Evolutionary conservation across 2,888 invertebrate genomes (phyloP).

Genomic region (Drepanosiphum platanoidis): DNA sequence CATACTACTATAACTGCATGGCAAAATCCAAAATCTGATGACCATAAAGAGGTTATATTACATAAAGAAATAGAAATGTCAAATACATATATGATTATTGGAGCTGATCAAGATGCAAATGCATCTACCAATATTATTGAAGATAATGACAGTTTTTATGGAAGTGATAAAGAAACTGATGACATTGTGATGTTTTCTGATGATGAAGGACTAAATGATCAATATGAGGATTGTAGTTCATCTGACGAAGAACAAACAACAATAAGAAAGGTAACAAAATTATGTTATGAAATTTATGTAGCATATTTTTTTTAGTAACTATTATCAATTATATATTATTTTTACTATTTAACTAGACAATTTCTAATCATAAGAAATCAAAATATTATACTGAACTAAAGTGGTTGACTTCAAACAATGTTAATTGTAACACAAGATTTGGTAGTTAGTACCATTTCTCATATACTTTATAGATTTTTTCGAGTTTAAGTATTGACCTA

Average conservation of each 20-base stretch:
- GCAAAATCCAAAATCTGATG: conserved; percentile 63
- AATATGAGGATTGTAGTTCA: conserved; percentile 67
- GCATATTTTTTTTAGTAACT: background rate
- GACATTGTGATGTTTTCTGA: conserved; percentile 73
- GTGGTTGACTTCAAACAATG: too few relatives aligned
- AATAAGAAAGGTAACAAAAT: conserved; percentile 21
- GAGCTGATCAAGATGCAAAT: conserved; percentile 64
- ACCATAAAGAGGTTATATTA: conserved; percentile 65
- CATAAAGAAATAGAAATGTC: conserved; percentile 66
- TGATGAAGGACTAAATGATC: conserved; percentile 70
- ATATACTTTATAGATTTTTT: too few relatives aligned
- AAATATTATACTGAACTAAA: too few relatives aligned
- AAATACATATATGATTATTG: conserved; percentile 65
- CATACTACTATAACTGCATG: conserved; percentile 65
- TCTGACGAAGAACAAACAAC: conserved; percentile 68
- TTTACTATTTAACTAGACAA: too few relatives aligned
- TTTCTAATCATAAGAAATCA: too few relatives aligned
- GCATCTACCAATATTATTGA: conserved; percentile 63
- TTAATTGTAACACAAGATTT: too few relatives aligned
- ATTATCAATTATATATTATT: background rate
- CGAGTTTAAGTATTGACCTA: too few relatives aligned
- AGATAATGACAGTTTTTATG: conserved; percentile 73
- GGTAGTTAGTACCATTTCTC: too few relatives aligned
- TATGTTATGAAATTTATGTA: background rate
- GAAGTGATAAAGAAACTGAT: conserved; percentile 73